Evolutionary conservation across 1,140 invertebrate species (phyloP).

Genomic region (Meteorus sp.): DNA sequence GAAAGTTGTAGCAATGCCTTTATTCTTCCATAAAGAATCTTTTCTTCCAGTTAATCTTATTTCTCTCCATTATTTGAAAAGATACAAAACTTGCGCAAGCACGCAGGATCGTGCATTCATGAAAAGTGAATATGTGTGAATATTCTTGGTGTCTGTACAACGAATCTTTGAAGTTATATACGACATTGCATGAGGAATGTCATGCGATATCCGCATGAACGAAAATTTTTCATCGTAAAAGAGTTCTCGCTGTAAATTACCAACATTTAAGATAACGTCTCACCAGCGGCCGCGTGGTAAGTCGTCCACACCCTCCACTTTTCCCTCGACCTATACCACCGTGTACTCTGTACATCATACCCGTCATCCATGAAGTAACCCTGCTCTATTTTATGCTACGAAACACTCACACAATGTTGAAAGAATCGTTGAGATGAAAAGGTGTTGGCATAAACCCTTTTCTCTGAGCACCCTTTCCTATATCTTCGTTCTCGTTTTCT

Average conservation of each 20-base stretch:
- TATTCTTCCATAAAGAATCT: no score
- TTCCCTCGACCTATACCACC: neutral
- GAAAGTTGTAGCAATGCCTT: no score
- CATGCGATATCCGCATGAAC: no score
- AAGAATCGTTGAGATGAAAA: slow-evolving; percentile 3
- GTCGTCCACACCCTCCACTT: no score
- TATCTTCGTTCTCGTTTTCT: neutral
- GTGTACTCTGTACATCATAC: slow-evolving; percentile 12
- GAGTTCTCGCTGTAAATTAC: slow-evolving; percentile 13
- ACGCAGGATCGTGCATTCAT: no score
- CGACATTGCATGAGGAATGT: no score
- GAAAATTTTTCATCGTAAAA: slow-evolving; percentile 14
- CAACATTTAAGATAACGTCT: slow-evolving; percentile 16
- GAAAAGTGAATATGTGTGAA: no score
- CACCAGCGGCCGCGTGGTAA: neutral
- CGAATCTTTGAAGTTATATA: no score
- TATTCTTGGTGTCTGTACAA: no score
- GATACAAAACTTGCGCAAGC: no score
- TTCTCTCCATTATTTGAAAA: no score
- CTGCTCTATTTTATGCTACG: slow-evolving; percentile 9
- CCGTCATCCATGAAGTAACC: neutral
- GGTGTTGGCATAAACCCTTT: neutral
- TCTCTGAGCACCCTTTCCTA: neutral
- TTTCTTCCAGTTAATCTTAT: no score
- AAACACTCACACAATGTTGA: slow-evolving; percentile 1